Base-by-base conservation (phyloP, 2,113 vertebrate species). In the Patagioenas fasciata region DNA sequence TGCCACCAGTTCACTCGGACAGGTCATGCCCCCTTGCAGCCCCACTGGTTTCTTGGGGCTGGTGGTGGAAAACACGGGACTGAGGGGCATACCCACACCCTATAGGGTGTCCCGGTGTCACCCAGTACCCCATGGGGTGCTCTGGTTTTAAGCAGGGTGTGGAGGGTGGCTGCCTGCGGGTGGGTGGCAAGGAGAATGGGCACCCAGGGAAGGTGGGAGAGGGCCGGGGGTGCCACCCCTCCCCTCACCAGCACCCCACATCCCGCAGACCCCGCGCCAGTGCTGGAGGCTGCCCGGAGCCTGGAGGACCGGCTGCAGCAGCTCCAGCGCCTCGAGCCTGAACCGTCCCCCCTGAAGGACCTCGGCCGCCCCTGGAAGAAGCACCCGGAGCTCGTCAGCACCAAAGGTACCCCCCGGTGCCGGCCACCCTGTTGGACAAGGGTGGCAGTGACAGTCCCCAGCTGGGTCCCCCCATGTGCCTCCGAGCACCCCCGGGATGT, bases 261-360 rank as follows among this genome's bases (percentile, higher is more conserved):
- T 44, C 89, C 73, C 20, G 3, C 96, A 99, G 99, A 99, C 93
- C 98, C 99, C 0, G 98, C 98, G 70, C 99, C 99, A 53, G 96
- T 99, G 91, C 98, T 99, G 96, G 99, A 99, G 96, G 98, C 98
- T 64, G 98, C 98, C 2, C 98, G 98, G 85, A 98, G 98, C 85
- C 97, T 99, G 96, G 99, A 99, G 97, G 98, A 98, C 95, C 96
- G 98, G 85, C 98, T 99, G 96, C 98, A 99, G 97, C 97, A 98
- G 96, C 98, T 99, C 60, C 98, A 99, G 96, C 96, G 97, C 95
- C 98, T 97, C 3, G 97, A 98, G 86, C 97, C 98, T 3, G 98
- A 98, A 56, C 95, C 97, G 85, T 88, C 97, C 82, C 89, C 97
- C 15, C 95, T 98, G 91, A 98, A 98, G 85, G 99, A 99, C 66